phyloP scores from a whole-genome alignment of 2,888 invertebrate species.

The Oxyteleia sp. region DNA sequence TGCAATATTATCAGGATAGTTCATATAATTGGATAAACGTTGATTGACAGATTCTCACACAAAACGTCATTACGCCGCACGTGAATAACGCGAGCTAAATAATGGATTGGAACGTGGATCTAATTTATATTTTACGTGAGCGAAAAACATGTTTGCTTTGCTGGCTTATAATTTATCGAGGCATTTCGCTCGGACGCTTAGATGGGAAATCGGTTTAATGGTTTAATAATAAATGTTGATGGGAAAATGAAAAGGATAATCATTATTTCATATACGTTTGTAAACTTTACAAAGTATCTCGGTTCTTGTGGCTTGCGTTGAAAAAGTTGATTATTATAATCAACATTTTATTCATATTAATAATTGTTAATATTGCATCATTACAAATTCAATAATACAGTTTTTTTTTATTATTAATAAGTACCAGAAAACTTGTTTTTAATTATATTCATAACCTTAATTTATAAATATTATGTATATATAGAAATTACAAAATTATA shows the following conservation, averaged over 20 bases:
- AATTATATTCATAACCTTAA: too few relatives aligned
- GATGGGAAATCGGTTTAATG: slow-evolving; percentile 29
- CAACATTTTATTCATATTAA: too few relatives aligned
- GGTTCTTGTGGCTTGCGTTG: too few relatives aligned
- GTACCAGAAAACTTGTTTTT: too few relatives aligned
- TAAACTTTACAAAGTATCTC: too few relatives aligned
- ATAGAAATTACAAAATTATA: too few relatives aligned
- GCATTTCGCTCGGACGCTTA: not conserved
- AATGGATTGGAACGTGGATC: slow-evolving; percentile 30
- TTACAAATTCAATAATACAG: too few relatives aligned
- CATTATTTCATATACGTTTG: not conserved
- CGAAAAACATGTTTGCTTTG: slow-evolving; percentile 49
- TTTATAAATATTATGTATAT: too few relatives aligned
- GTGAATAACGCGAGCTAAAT: slow-evolving; percentile 43
- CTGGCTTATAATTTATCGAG: slow-evolving; percentile 41
- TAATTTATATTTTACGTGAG: slow-evolving; percentile 60
- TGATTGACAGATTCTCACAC: slow-evolving; percentile 67
- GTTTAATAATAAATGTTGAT: not conserved
- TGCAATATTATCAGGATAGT: slow-evolving; percentile 61
- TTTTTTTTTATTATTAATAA: too few relatives aligned
- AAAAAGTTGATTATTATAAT: too few relatives aligned
- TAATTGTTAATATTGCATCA: too few relatives aligned
- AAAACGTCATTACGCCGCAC: slow-evolving; percentile 51
- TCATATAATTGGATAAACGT: slow-evolving; percentile 62
- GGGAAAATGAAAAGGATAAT: not conserved